Evolutionary conservation across 2,888 invertebrate species (phyloP).

Genomic region (Papilio protenor): DNA sequence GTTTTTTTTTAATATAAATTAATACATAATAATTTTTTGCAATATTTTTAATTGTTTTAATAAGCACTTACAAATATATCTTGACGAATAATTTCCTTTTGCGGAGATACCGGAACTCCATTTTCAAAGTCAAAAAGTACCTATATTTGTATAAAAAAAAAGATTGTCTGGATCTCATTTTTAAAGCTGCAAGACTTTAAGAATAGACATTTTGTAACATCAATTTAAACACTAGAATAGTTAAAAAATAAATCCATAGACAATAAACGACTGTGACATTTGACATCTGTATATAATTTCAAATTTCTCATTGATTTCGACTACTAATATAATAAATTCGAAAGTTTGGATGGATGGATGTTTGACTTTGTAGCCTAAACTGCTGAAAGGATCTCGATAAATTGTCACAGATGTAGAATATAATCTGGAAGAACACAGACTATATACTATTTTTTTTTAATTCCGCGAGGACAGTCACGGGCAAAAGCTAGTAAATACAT

Average conservation of each 20-base stretch:
- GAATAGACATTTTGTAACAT: too few relatives aligned
- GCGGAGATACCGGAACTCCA: constrained; percentile 49
- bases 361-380: too few relatives aligned
- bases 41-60: neutral
- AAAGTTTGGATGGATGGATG: too few relatives aligned
- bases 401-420: too few relatives aligned
- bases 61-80: constrained; percentile 28
- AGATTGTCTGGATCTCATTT: neutral
- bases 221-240: too few relatives aligned
- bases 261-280: neutral
- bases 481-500: neutral
- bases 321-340: too few relatives aligned
- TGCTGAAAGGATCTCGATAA: too few relatives aligned
- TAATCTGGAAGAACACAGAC: neutral
- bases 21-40: neutral
- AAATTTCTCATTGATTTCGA: too few relatives aligned
- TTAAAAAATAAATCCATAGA: too few relatives aligned
- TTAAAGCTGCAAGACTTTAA: neutral
- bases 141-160: constrained; percentile 48
- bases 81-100: neutral
- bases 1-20: neutral
- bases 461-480: too few relatives aligned
- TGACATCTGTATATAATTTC: neutral
- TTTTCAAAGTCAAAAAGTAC: constrained; percentile 54
- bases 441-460: neutral